Base-by-base conservation (phyloP, 2,113 vertebrate genomes). In the Argyrosomus japonicus region DNA sequence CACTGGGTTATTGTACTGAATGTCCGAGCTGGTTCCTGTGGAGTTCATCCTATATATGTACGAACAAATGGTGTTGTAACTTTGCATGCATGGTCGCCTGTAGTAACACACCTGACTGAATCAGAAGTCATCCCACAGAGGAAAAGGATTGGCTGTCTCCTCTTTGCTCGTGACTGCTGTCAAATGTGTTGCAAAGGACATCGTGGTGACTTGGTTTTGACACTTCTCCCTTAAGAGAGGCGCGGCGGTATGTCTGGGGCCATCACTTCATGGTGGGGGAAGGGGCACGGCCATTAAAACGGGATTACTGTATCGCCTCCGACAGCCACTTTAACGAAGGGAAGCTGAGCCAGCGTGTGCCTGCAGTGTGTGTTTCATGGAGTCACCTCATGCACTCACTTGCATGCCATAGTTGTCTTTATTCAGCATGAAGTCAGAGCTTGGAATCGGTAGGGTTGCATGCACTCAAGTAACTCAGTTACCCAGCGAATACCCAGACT, bases 261-360 rank as follows among this genome's bases (percentile, higher is more conserved):
- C 88, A 91, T 89, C 83, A 81, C 82, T 87, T 88, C 79, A 84
- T 43, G 63, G 70, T 86, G 91, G 91, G 88, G 88, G 89, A 86
- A 88, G 89, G 89, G 91, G 84, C 91, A 75, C n/a, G 7, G 81
- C 91, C 84, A 89, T 93, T 91, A 93, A 92, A 93, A 93, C 82
- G 77, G 92, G 86, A 89, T 95, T 93, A 93, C 91, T 83, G 82
- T 91, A 93, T 92, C 65, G 75, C 83, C 87, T 92, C 80, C 67
- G 89, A 93, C 92, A 90, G 87, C 88, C 85, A 93, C 91, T 89
- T 93, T 88, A 92, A 87, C 68, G 58, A 87, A 86, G 81, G 71
- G 79, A 88, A 75, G 92, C 90, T 84, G 86, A 89, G 85, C 88
- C 88, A 87, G 84, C 50, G 90, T 88, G 89, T 68, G 85, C 81